A percentile compares a stretch with the other conserved stretches of the same genome.
Conservation (phyloP, 2,797 vertebrate species). For the Eutrigla gurnardus region DNA sequence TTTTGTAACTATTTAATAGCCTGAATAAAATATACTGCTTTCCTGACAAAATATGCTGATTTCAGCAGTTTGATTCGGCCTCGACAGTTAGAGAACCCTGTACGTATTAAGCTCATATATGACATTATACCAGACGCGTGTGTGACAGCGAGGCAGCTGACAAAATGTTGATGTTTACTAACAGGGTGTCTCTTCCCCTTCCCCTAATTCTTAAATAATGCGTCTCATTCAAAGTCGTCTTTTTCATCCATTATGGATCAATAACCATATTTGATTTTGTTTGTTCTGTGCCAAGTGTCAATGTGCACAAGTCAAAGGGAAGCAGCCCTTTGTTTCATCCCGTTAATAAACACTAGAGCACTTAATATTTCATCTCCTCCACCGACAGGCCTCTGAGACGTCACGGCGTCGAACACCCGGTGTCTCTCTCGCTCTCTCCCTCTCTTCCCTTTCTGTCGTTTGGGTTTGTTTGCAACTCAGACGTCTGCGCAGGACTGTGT, state of each 20-base stretch:
- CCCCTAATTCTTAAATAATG: conserved; percentile 84
- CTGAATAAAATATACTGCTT: background rate
- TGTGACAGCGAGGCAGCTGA: conserved; percentile 64
- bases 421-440: conserved; percentile 59
- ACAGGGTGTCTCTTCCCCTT: conserved; percentile 65
- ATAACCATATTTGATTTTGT: conserved; percentile 85
- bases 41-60: conserved; percentile 7
- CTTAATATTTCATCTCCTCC: conserved; percentile 86
- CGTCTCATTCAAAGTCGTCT: conserved; percentile 79
- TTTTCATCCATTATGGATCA: conserved; percentile 88
- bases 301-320: conserved; percentile 88
- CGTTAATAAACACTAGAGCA: conserved; percentile 85
- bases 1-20: background rate
- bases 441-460: conserved; percentile 67
- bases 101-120: conserved; percentile 42
- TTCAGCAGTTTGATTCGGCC: conserved; percentile 38
- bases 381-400: conserved; percentile 78
- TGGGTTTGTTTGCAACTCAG: conserved; percentile 83
- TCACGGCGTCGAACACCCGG: conserved; percentile 78
- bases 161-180: conserved; percentile 82
- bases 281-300: conserved; percentile 87
- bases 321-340: conserved; percentile 87
- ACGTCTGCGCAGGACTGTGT: conserved; percentile 73
- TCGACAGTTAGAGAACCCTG: conserved; percentile 9
- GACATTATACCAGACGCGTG: conserved; percentile 58